These are phyloP conservation scores for Chloroceryle inda DNA, from an alignment of 2,797 vertebrate species.

Conservation along the genomic window DNA sequence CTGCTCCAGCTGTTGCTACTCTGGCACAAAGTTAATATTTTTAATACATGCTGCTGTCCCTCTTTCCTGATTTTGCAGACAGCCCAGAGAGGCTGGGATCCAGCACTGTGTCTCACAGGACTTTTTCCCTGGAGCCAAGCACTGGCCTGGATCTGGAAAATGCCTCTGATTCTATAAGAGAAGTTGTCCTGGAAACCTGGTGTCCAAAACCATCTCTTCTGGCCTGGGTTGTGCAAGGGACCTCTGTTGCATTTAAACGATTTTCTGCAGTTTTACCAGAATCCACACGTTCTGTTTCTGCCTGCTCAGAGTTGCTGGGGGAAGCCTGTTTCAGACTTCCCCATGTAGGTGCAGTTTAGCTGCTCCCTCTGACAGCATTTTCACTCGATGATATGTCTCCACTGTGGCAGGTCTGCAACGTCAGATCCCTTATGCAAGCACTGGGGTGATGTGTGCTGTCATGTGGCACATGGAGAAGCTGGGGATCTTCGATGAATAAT, in stretches of 20 bases:
- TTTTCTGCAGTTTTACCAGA: neutral
- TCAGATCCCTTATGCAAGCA: neutral
- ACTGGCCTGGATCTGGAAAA: neutral
- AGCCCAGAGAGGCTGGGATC: neutral
- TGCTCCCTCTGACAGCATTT: neutral
- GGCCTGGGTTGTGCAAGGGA: neutral
- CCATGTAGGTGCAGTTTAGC: neutral
- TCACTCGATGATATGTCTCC: neutral
- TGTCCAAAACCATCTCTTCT: neutral
- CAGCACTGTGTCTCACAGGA: neutral
- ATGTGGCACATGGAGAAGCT: neutral
- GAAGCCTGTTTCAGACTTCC: neutral
- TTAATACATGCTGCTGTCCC: neutral
- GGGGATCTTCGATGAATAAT: neutral
- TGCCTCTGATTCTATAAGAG: neutral
- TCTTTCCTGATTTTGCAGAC: neutral
- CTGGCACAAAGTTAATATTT: neutral
- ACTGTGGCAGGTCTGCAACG: neutral
- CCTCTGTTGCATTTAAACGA: neutral
- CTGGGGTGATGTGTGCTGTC: accelerated
- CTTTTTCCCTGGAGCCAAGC: neutral
- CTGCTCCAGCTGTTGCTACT: neutral
- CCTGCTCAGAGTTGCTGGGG: neutral
- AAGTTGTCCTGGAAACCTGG: neutral
- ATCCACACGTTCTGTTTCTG: neutral